These are phyloP conservation scores for Urophycis tenuis DNA, from an alignment of 2,797 vertebrate species.

Conservation along the genomic window DNA sequence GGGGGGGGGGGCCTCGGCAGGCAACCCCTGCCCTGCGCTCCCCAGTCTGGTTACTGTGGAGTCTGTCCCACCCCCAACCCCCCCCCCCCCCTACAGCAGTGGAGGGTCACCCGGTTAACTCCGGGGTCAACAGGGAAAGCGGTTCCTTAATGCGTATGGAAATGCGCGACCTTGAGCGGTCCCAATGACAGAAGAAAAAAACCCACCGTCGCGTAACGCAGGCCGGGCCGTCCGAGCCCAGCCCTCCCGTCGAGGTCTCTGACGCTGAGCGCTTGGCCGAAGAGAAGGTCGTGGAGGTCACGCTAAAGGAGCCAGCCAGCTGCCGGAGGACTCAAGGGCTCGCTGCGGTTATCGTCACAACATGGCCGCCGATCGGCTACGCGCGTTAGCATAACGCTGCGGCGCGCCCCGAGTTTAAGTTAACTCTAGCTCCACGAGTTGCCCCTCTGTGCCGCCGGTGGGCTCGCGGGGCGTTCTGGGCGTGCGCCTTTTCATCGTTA, in stretches of 20 bases:
- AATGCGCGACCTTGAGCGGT: background rate
- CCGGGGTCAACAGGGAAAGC: too few species aligned
- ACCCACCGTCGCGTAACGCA: background rate
- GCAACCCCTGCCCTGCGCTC: background rate
- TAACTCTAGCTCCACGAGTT: background rate
- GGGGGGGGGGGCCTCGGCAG: too few species aligned
- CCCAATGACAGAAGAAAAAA: background rate
- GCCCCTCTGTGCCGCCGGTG: background rate
- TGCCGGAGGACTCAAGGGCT: background rate
- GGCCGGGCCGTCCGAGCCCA: background rate
- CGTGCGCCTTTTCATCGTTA: background rate
- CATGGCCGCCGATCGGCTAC: background rate
- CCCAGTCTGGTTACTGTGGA: background rate
- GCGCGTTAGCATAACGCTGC: background rate
- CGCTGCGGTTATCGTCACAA: background rate
- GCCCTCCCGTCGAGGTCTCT: background rate
- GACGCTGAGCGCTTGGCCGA: background rate
- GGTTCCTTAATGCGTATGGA: background rate
- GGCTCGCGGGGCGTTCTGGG: background rate
- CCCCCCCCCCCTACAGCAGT: too few species aligned
- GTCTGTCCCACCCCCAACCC: background rate
- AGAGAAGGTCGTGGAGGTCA: background rate
- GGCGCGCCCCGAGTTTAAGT: background rate
- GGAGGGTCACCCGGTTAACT: background rate
- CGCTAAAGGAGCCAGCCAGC: background rate